Evolutionary conservation across 2,113 vertebrate species (phyloP).

Genomic region (Globicephala melas): DNA sequence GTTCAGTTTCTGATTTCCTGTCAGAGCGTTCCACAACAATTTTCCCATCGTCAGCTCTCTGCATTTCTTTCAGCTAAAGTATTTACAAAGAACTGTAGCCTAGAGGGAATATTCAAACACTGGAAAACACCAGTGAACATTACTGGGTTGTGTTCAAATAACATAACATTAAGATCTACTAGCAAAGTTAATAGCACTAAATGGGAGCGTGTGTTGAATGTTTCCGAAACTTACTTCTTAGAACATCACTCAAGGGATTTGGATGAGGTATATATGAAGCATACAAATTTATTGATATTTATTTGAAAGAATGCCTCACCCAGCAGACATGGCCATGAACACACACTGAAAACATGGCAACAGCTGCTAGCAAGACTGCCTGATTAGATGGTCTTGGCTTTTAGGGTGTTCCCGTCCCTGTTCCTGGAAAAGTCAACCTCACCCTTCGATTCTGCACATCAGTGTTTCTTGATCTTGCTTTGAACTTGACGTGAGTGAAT

Average conservation of each 20-base stretch:
- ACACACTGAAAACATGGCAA: not conserved
- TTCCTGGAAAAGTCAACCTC: not conserved
- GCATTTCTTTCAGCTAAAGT: not conserved
- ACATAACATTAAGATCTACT: not conserved
- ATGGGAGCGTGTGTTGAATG: not conserved
- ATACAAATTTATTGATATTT: not conserved
- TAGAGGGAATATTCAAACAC: not conserved
- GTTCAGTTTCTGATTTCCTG: not conserved
- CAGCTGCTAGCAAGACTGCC: not conserved
- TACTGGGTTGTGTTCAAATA: not conserved
- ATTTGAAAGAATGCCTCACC: not conserved
- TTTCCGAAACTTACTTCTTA: slow-evolving; percentile 1
- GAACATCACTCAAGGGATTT: not conserved
- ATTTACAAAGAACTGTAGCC: not conserved
- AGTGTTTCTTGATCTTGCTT: not conserved
- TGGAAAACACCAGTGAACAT: not conserved
- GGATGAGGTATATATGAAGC: not conserved
- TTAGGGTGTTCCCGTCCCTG: not conserved
- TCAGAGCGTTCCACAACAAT: not conserved
- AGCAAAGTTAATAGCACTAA: not conserved
- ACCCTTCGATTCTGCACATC: not conserved
- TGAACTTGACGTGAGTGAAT: not conserved
- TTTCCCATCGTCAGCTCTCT: not conserved
- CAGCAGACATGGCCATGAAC: not conserved
- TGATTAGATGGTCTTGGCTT: not conserved